These are phyloP conservation scores for Hartigia nigra DNA, from an alignment of 2,888 invertebrate genomes.

Conservation along the genomic window DNA sequence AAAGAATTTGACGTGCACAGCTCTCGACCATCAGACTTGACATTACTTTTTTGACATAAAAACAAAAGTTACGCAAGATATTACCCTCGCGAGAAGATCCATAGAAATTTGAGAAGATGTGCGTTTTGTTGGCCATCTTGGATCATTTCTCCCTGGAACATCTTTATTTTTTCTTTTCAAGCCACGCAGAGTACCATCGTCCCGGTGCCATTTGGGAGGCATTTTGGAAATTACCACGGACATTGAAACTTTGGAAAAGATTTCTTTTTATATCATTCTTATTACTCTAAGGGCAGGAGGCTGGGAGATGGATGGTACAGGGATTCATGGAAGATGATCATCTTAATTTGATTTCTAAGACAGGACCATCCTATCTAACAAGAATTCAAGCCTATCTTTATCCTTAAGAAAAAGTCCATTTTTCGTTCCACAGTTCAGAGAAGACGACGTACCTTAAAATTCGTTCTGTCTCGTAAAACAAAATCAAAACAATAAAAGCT, in stretches of 20 bases:
- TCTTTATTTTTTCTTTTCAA: not conserved
- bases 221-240: not conserved
- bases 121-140: not conserved
- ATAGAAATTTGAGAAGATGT: not conserved
- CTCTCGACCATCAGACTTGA: not conserved
- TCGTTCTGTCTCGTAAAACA: not conserved
- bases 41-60: not conserved
- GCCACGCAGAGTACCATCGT: too few relatives aligned
- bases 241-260: not conserved
- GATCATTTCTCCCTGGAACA: not conserved
- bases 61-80: not conserved
- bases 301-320: not conserved
- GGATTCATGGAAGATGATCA: not conserved
- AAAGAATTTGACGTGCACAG: not conserved
- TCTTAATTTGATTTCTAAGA: not conserved
- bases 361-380: not conserved
- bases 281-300: not conserved
- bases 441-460: not conserved
- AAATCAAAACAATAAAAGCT: conserved; percentile 6
- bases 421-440: not conserved
- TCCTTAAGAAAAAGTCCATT: not conserved
- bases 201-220: not conserved
- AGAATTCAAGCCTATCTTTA: not conserved
- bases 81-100: not conserved
- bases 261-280: not conserved